Base-by-base conservation (phyloP, 2,888 invertebrate genomes). In the Acleris literana region DNA sequence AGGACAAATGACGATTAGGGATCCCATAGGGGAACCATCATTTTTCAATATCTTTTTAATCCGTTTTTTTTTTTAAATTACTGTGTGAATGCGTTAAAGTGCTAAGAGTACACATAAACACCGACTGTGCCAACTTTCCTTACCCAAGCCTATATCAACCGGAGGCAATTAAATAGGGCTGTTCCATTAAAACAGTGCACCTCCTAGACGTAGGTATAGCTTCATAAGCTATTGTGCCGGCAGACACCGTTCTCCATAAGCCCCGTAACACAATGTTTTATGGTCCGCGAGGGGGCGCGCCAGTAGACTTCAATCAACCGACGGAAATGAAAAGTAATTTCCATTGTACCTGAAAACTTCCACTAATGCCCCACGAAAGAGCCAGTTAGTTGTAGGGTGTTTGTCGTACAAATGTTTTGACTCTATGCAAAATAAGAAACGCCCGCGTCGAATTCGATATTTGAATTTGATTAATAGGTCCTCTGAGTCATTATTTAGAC, bases 321-420 rank as follows among this genome's bases (percentile, higher is more conserved):
- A 79, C 82, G 88, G 87, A 90, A 88, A 89, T 87, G 82, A 79
- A 83, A 79, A 79, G 79, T 85, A 84, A 88, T 87, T 84, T 80
- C 77, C 82, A 82, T 87, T 85, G 82, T 78, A 78, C 77, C 78
- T 81, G 76, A 74, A 80, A 79, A 73, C 74, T 74, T 75, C 68
- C 71, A 70, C 71, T 76, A 74, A 75, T 73, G 71, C 64, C 71
- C 57, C 69, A 71, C 69, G 69, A 69, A 74, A 70, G 69, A 20
- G 61, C 66, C 57, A 66, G 61, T 66, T 66, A 62, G 46, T 66
- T 52, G 43, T 56, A 64, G 46, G 61, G 22, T 53, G 56, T 62
- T 61, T 53, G 56, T 62, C 56, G 57, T 57, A 52, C 48, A 62
- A 66, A 66, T 66, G 62, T 66, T 66, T 66, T 66, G 48, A 52